These are phyloP conservation scores for Periophthalmus magnuspinnatus DNA, from an alignment of 2,797 vertebrate genomes.

Conservation along the genomic window DNA sequence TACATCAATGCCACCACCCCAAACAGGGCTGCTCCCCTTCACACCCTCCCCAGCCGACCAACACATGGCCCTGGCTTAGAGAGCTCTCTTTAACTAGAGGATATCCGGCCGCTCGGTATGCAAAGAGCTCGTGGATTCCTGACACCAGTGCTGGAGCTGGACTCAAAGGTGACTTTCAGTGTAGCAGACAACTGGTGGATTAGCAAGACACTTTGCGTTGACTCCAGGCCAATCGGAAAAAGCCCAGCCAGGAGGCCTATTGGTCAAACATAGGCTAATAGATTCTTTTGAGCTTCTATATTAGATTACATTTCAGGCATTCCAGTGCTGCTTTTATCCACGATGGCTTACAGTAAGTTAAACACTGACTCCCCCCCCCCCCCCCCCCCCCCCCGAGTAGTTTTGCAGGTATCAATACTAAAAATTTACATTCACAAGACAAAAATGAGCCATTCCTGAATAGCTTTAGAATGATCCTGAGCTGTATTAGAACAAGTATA, in stretches of 20 bases:
- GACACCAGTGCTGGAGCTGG: conserved; percentile 58
- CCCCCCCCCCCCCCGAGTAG: too few relatives aligned
- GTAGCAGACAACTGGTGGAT: conserved; percentile 73
- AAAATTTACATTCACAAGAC: too few relatives aligned
- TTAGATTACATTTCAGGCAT: conserved; percentile 40
- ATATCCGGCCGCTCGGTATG: conserved; percentile 73
- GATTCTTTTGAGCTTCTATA: conserved; percentile 36
- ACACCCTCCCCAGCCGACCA: conserved; percentile 49
- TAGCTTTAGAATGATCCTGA: too few relatives aligned
- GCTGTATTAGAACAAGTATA: too few relatives aligned
- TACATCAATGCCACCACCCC: conserved; percentile 45
- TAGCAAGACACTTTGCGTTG: conserved; percentile 63
- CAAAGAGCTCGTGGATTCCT: conserved; percentile 73
- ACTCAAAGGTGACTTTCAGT: conserved; percentile 74
- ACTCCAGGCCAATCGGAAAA: conserved; percentile 57
- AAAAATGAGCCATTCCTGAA: too few relatives aligned
- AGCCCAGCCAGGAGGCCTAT: conserved; percentile 33
- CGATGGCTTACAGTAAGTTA: conserved; percentile 1
- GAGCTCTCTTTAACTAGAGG: conserved; percentile 74
- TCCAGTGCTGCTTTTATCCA: conserved; percentile 3
- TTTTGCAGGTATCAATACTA: too few relatives aligned
- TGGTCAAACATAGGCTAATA: conserved; percentile 39
- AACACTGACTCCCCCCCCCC: too few relatives aligned
- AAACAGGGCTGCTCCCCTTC: conserved; percentile 24
- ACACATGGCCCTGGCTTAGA: conserved; percentile 72